Evolutionary conservation across 2,113 vertebrate genomes (phyloP).

Genomic region (Gopherus flavomarginatus): DNA sequence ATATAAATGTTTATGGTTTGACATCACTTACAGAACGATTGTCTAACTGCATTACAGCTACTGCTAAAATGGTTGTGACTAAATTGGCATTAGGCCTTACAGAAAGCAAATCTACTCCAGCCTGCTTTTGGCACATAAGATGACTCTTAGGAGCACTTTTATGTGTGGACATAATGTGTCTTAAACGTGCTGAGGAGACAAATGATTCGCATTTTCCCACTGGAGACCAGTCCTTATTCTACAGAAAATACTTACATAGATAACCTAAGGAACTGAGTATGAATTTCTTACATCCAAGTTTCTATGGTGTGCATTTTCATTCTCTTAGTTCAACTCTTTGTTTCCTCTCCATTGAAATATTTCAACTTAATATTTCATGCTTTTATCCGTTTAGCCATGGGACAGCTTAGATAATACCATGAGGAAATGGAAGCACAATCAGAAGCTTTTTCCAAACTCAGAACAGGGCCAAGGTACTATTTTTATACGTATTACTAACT

Average conservation of each 20-base stretch:
- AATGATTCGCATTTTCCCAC: not conserved
- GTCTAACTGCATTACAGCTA: not conserved
- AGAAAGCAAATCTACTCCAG: not conserved
- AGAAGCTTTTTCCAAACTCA: slow-evolving; percentile 34
- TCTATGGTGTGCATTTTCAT: not conserved
- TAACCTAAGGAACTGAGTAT: not conserved
- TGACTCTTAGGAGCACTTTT: not conserved
- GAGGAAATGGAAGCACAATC: slow-evolving; percentile 46
- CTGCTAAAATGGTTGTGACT: not conserved
- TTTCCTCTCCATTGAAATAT: not conserved
- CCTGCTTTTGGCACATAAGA: not conserved
- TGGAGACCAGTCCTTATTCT: not conserved
- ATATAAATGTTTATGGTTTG: not conserved
- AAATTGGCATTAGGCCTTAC: not conserved
- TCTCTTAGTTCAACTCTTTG: not conserved
- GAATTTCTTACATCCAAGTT: not conserved
- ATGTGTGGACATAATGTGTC: accelerated
- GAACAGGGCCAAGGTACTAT: slow-evolving; percentile 1
- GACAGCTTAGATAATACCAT: slow-evolving; percentile 37
- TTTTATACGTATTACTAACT: slow-evolving; percentile 51
- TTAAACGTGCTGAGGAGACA: not conserved
- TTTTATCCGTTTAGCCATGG: slow-evolving; percentile 22
- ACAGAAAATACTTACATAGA: not conserved
- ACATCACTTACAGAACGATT: not conserved
- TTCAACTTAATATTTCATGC: not conserved